Conservation (phyloP, 1,140 invertebrate genomes). For the silkworm (Bombyx mori) region DNA sequence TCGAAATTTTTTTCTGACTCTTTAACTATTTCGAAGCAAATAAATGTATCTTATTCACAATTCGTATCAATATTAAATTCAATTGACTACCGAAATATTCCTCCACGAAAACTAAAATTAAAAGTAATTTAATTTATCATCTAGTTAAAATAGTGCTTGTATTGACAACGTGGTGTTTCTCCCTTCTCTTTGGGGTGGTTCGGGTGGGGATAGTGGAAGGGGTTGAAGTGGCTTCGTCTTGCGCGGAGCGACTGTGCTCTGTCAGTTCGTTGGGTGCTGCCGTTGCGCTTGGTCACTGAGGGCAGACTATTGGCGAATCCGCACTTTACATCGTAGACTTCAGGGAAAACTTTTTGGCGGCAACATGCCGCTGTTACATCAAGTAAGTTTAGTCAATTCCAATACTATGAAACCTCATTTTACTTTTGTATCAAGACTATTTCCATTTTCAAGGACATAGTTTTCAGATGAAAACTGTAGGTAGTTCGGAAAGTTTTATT, state of each 20-base stretch:
- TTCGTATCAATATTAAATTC: no score
- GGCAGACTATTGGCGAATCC: no score
- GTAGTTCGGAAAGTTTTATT: background rate
- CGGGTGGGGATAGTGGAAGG: constrained; percentile 14
- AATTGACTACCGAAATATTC: no score
- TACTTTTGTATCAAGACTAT: background rate
- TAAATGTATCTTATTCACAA: no score
- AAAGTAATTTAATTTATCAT: background rate
- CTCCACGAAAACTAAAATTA: background rate
- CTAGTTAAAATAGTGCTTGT: no score
- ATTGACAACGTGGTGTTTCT: no score
- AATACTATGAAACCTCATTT: constrained; percentile 3
- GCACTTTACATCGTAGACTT: no score
- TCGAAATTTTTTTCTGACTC: no score
- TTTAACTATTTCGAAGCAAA: no score
- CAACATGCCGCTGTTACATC: constrained; percentile 54
- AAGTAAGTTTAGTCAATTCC: constrained; percentile 27
- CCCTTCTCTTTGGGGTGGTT: background rate
- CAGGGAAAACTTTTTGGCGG: constrained; percentile 20
- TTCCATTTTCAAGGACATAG: background rate
- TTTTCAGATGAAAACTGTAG: background rate
- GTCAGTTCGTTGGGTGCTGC: constrained; percentile 37
- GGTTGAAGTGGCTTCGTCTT: constrained; percentile 32
- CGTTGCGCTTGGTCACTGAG: constrained; percentile 12
- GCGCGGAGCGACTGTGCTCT: constrained; percentile 19